phyloP scores from a whole-genome alignment of 1,140 invertebrate genomes.

The Parasteatoda tepidariorum region DNA sequence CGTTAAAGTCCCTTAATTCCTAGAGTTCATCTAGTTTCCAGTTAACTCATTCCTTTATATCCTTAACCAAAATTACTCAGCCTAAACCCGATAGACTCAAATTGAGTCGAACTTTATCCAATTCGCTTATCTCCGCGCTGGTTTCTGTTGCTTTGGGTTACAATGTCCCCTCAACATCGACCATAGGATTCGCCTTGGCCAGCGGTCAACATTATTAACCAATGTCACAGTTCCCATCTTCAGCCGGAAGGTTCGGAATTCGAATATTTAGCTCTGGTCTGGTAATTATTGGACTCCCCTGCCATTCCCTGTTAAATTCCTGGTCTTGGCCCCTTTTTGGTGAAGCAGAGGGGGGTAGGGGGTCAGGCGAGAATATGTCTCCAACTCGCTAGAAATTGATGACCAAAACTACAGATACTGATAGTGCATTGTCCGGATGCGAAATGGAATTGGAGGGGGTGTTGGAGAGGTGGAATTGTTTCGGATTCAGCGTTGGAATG shows the following conservation, averaged over 20 bases:
- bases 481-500: neutral
- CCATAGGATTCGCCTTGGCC: neutral
- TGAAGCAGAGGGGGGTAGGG: too few relatives aligned
- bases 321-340: neutral
- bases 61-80: too few relatives aligned
- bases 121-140: too few relatives aligned
- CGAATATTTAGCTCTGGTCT: slow-evolving; percentile 38
- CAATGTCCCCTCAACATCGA: too few relatives aligned
- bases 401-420: slow-evolving; percentile 45
- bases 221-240: slow-evolving; percentile 2
- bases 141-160: too few relatives aligned
- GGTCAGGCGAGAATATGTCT: slow-evolving; percentile 41
- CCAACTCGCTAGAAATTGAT: slow-evolving; percentile 43
- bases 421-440: slow-evolving; percentile 33
- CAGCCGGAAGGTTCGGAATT: slow-evolving; percentile 22
- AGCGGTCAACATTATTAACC: neutral
- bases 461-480: neutral
- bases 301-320: slow-evolving; percentile 1
- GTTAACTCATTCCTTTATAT: too few relatives aligned
- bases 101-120: too few relatives aligned
- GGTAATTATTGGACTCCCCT: slow-evolving; percentile 33
- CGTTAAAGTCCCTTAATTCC: too few relatives aligned
- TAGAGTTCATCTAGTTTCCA: too few relatives aligned
- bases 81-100: too few relatives aligned
- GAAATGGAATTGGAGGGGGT: neutral